These are phyloP conservation scores for Lasioglossum oenotherae DNA, from an alignment of 2,888 invertebrate genomes.

Conservation along the genomic window DNA sequence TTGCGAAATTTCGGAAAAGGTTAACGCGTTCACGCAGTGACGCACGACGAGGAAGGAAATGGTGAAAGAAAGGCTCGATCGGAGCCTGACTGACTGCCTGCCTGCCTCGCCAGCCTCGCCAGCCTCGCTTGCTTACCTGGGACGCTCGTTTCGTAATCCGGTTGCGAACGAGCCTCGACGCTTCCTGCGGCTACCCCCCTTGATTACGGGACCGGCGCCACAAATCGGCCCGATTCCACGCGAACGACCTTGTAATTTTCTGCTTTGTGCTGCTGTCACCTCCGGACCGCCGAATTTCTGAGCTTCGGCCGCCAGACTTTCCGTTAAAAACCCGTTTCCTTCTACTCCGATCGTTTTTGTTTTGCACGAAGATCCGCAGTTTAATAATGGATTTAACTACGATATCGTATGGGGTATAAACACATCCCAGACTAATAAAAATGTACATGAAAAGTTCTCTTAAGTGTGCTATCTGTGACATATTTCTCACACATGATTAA, in stretches of 20 bases:
- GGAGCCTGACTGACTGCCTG: not conserved
- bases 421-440: no score
- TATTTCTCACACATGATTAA: no score
- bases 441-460: no score
- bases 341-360: no score
- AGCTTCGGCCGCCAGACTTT: not conserved
- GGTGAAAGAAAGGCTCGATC: constrained; percentile 53
- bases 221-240: not conserved
- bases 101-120: not conserved
- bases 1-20: constrained; percentile 46
- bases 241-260: constrained; percentile 2
- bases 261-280: not conserved
- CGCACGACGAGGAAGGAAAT: constrained; percentile 51
- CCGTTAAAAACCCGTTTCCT: not conserved
- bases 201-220: constrained; percentile 1
- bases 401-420: no score
- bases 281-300: not conserved
- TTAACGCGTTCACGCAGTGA: constrained; percentile 37
- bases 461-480: no score
- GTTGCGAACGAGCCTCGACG: not conserved
- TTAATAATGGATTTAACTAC: no score
- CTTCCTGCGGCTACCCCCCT: constrained; percentile 21
- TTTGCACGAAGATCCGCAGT: no score
- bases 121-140: not conserved
- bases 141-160: constrained; percentile 41